Conservation (phyloP, 2,797 vertebrate genomes). For the Arctocebus calabarensis region DNA sequence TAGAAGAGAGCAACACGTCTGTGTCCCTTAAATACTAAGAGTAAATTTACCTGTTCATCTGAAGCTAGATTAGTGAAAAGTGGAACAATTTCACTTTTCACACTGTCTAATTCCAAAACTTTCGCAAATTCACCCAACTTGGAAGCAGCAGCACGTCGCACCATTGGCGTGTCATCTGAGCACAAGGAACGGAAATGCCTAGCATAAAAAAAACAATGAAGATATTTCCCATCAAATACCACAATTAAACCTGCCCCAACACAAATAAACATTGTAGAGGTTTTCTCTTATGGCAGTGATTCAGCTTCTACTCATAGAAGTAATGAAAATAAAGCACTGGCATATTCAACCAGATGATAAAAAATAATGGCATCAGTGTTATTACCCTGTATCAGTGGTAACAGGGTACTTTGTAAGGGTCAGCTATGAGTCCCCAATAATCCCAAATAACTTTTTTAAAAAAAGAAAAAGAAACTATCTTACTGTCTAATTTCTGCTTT, state of each 20-base stretch:
- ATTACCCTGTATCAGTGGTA: background rate
- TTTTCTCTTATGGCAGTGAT: constrained; percentile 11
- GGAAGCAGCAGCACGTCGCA: constrained; percentile 89
- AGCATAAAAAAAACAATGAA: constrained; percentile 57
- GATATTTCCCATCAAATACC: constrained; percentile 22
- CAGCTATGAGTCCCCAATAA: constrained; percentile 20
- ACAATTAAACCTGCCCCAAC: background rate
- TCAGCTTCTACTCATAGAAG: background rate
- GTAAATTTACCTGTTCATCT: constrained; percentile 88
- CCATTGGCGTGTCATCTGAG: constrained; percentile 90
- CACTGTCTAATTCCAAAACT: constrained; percentile 89
- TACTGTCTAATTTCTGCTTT: constrained; percentile 89
- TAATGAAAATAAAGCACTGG: background rate
- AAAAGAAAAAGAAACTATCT: constrained; percentile 67
- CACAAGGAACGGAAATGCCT: constrained; percentile 89
- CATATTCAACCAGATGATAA: background rate
- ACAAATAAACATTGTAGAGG: background rate
- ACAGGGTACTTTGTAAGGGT: background rate
- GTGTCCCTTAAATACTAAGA: background rate
- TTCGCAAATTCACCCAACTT: constrained; percentile 90
- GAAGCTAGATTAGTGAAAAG: constrained; percentile 89
- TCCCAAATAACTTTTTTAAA: background rate
- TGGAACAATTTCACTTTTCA: constrained; percentile 90
- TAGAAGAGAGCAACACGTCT: background rate
- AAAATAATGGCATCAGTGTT: background rate